phyloP scores from a whole-genome alignment of 2,113 vertebrate genomes.

The Platichthys flesus region DNA sequence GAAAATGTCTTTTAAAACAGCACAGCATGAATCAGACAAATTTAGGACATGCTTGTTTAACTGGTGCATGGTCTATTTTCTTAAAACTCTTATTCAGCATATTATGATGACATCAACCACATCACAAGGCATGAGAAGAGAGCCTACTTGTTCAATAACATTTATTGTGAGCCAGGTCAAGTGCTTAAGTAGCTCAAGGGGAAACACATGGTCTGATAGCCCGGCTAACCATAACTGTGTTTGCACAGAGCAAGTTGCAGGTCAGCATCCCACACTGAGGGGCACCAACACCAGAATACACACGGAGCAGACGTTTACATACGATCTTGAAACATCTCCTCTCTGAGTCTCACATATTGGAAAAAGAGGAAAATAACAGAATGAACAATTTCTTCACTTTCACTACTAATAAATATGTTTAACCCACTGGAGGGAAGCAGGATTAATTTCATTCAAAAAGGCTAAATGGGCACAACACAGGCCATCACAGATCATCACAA shows the following conservation, averaged over 20 bases:
- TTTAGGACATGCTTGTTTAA: neutral
- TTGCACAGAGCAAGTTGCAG: neutral
- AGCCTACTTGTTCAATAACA: slow-evolving; percentile 19
- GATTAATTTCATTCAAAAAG: too few relatives aligned
- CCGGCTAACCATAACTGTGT: neutral
- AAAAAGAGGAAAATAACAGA: too few relatives aligned
- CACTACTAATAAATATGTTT: too few relatives aligned
- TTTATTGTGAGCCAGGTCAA: slow-evolving; percentile 17
- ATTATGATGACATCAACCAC: neutral
- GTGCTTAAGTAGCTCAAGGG: slow-evolving; percentile 12
- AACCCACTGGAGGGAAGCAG: too few relatives aligned
- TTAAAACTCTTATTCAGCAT: slow-evolving; percentile 12
- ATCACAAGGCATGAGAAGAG: slow-evolving; percentile 40
- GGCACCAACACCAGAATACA: neutral
- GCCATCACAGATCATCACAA: too few relatives aligned
- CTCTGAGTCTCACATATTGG: too few relatives aligned
- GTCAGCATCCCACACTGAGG: slow-evolving; percentile 10
- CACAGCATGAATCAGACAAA: neutral
- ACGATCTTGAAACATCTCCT: neutral
- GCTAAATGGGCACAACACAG: too few relatives aligned
- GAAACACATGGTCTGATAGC: slow-evolving; percentile 42
- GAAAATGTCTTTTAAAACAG: neutral
- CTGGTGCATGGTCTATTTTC: slow-evolving; percentile 6
- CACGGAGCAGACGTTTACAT: neutral
- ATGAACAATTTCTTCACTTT: too few relatives aligned